Conservation (phyloP, 2,888 invertebrate species). For the Andricus quercusramuli region DNA sequence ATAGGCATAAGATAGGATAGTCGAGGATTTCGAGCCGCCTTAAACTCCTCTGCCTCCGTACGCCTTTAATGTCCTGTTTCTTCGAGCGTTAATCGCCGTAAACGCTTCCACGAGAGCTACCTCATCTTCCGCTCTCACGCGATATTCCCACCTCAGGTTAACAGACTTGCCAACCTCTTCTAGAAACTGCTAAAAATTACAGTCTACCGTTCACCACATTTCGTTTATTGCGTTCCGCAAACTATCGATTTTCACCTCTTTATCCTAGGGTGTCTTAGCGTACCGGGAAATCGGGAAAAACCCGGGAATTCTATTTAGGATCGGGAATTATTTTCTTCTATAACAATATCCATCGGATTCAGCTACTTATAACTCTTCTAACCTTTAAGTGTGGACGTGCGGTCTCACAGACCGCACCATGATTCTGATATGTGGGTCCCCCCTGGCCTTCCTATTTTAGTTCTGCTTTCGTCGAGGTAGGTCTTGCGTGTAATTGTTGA, state of each 20-base stretch:
- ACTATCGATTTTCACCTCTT: neutral
- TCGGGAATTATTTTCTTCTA: too few species aligned
- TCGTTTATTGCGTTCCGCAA: neutral
- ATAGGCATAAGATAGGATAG: slow-evolving; percentile 1
- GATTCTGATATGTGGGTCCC: too few species aligned
- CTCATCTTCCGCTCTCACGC: slow-evolving; percentile 39
- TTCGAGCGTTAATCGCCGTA: slow-evolving; percentile 36
- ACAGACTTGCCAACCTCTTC: slow-evolving; percentile 18
- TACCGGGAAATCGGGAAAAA: too few species aligned
- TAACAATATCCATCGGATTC: too few species aligned
- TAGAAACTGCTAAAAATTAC: slow-evolving; percentile 27
- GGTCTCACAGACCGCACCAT: too few species aligned
- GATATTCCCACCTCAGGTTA: slow-evolving; percentile 7
- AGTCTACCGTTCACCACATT: neutral
- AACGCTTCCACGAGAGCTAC: slow-evolving; percentile 38
- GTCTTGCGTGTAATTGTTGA: too few species aligned
- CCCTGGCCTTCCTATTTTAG: too few species aligned
- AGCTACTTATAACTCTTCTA: too few species aligned
- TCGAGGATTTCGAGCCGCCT: neutral
- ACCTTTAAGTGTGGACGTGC: too few species aligned
- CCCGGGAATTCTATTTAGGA: too few species aligned
- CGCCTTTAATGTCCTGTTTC: slow-evolving; percentile 36
- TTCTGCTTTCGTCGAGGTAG: too few species aligned
- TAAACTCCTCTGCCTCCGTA: slow-evolving; percentile 28
- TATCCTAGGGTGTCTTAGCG: neutral